Evolutionary conservation across 2,113 vertebrate species (phyloP), one percentile per base, ranked within the genome.

Genomic region (Cromileptes altivelis): DNA sequence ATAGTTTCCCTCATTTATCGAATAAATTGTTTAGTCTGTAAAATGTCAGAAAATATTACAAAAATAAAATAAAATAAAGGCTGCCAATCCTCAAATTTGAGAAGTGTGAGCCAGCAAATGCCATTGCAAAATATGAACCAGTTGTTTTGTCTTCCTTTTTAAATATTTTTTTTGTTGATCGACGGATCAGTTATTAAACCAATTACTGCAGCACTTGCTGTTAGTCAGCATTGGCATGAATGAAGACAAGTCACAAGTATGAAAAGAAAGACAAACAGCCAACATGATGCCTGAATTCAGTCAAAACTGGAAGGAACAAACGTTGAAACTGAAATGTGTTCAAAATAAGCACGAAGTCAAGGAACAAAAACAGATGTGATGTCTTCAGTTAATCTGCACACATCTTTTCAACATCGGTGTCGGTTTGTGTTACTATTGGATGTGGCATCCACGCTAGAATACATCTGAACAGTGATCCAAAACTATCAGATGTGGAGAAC

Each of bases 301-400:
- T 73, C 50, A 19, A 52, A 67, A 45, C 30, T 60, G 30, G 75
- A 83, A 17, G 19, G 63, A 55, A 45, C 12, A 52, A 50, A 53
- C 27, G 37, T 70, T n/a, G n/a, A n/a, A n/a, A n/a, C 23, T 82
- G 71, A 76, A 85, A 37, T 13, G 21, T 49, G 65, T 42, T 75
- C 69, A 65, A 74, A 74, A 64, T 18, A 67, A 81, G 52, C 77
- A 83, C 75, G 71, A 49, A 21, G 37, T 58, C 3, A 3, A 56
- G 25, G n/a, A 73, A 62, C 68, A 21, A 68, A 73, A 82, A 53
- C 65, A 82, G 85, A 87, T 88, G 71, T 85, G 49, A 69, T 63
- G 64, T 75, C 33, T 81, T 75, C 50, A 47, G 21, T 33, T 73
- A 33, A 56, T 62, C 63, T 21, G 56, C 64, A 55, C 25, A 63